phyloP scores from a whole-genome alignment of 92 coral and sea anemone species.

The Paramuricea clavata region DNA sequence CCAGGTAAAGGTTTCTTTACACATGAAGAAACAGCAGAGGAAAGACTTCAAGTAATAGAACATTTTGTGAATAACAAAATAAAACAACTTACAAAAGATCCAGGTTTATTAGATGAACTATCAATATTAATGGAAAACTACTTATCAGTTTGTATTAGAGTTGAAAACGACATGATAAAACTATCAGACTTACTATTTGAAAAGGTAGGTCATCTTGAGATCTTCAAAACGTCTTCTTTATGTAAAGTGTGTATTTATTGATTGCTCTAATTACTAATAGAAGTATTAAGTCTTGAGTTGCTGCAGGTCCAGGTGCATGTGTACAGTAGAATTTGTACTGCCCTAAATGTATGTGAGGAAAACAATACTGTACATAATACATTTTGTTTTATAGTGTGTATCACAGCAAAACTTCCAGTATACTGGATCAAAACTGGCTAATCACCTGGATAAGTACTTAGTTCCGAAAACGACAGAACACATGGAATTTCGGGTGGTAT shows the following conservation, averaged over 20 bases:
- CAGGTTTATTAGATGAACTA: conserved; percentile 42
- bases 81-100: conserved; percentile 34
- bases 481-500: background rate
- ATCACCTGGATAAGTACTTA: conserved; percentile 17
- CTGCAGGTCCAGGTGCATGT: too few species aligned
- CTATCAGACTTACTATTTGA: conserved; percentile 39
- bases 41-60: background rate
- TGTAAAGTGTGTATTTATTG: too few species aligned
- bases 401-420: conserved; percentile 42
- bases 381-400: conserved; percentile 18
- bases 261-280: too few species aligned
- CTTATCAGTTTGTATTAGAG: conserved; percentile 23
- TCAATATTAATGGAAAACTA: conserved; percentile 28
- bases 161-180: conserved; percentile 11
- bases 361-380: too few species aligned
- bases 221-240: too few species aligned
- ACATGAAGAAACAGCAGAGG: background rate
- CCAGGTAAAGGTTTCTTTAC: conserved; percentile 22
- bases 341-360: too few species aligned
- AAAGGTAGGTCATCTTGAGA: conserved; percentile 20
- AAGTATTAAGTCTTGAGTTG: too few species aligned
- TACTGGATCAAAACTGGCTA: conserved; percentile 39
- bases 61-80: conserved; percentile 25
- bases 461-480: background rate
- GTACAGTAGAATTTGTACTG: too few species aligned